Evolutionary conservation across 2,888 invertebrate species (phyloP).

Genomic region (Macrosiphum euphorbiae): DNA sequence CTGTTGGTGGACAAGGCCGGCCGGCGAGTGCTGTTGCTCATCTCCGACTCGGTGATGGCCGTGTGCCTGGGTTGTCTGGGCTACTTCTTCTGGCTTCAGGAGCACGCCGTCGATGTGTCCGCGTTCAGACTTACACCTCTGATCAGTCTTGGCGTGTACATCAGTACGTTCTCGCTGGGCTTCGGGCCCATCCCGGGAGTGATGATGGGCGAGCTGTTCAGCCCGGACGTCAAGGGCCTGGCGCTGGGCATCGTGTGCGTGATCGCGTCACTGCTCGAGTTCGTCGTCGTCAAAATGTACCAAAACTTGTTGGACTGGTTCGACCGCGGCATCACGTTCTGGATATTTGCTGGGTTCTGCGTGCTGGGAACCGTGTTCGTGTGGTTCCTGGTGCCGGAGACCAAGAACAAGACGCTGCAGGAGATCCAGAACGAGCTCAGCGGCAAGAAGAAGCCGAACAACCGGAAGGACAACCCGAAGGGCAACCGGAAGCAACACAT

Average conservation of each 20-base stretch:
- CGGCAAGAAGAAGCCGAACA: slow-evolving; percentile 62
- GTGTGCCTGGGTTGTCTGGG: slow-evolving; percentile 80
- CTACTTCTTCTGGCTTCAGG: slow-evolving; percentile 75
- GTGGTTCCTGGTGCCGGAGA: slow-evolving; percentile 66
- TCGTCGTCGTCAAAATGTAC: slow-evolving; percentile 72
- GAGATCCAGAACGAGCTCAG: slow-evolving; percentile 66
- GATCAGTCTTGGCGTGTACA: slow-evolving; percentile 69
- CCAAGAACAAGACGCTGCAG: slow-evolving; percentile 66
- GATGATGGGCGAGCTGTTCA: slow-evolving; percentile 71
- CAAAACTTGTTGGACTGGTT: slow-evolving; percentile 73
- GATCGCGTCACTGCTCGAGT: slow-evolving; percentile 70
- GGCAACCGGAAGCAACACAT: slow-evolving; percentile 49
- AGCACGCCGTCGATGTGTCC: slow-evolving; percentile 55
- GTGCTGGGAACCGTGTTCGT: slow-evolving; percentile 66
- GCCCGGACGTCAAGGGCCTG: slow-evolving; percentile 70
- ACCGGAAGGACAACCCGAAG: slow-evolving; percentile 49
- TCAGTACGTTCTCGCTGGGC: slow-evolving; percentile 70
- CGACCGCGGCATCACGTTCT: slow-evolving; percentile 65
- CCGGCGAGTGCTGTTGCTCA: slow-evolving; percentile 81
- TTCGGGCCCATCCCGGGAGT: slow-evolving; percentile 71
- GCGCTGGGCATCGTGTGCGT: slow-evolving; percentile 70
- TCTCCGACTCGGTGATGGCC: slow-evolving; percentile 83
- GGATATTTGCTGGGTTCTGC: slow-evolving; percentile 66
- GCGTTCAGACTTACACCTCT: slow-evolving; percentile 70
- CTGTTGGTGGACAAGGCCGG: slow-evolving; percentile 85